Percentiles rank a stretch among this genome's conserved stretches.
Evolutionary conservation across 2,113 vertebrate species (phyloP).

Genomic region (Pipra filicauda): DNA sequence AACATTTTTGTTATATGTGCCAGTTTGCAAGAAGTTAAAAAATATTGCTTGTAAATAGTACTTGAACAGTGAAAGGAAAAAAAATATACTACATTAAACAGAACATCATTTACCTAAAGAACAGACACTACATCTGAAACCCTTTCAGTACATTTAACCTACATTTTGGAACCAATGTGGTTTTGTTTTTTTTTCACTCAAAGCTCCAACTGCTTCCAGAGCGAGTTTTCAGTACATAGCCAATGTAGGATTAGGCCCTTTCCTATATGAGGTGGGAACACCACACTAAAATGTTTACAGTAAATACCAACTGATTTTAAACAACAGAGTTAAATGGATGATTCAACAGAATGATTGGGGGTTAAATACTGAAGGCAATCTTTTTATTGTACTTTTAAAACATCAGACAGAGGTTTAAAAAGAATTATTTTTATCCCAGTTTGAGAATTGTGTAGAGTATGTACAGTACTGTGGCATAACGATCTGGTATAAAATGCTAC

Average conservation of each 20-base stretch:
- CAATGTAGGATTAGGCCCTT: background rate
- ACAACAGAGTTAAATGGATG: constrained; percentile 1
- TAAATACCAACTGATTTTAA: constrained; percentile 28
- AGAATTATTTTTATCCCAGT: constrained; percentile 38
- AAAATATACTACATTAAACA: background rate
- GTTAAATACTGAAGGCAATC: background rate
- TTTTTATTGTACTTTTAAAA: constrained; percentile 45
- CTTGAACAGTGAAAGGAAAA: constrained; percentile 5
- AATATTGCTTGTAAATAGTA: background rate
- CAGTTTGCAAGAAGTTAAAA: background rate
- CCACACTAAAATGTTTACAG: background rate
- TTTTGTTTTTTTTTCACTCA: background rate
- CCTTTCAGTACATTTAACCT: background rate
- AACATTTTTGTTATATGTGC: background rate
- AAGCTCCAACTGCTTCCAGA: background rate
- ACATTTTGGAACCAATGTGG: background rate
- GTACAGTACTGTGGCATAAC: constrained; percentile 7
- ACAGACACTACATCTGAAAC: background rate
- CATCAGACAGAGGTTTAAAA: constrained; percentile 31
- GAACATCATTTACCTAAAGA: background rate
- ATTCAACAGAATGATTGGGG: background rate
- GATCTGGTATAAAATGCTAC: constrained; percentile 21
- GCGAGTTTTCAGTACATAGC: background rate
- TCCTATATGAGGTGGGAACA: background rate
- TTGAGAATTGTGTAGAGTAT: constrained; percentile 30